Conservation (phyloP, 2,888 invertebrate genomes). For the Chrysopilus asiliformis region DNA sequence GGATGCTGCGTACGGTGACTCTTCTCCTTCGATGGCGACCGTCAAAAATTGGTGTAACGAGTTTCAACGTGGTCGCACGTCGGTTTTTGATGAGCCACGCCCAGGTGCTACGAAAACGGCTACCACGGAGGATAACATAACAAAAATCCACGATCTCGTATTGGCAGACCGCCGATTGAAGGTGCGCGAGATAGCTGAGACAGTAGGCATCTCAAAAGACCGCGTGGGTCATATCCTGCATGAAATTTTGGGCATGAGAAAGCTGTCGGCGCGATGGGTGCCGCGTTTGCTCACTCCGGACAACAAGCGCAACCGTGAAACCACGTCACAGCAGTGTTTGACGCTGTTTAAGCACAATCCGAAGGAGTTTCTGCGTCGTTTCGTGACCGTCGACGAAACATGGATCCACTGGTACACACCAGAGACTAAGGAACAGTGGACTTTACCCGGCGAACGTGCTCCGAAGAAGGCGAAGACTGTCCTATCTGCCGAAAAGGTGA, state of each 20-base stretch:
- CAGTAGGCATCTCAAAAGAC: slow-evolving; percentile 6
- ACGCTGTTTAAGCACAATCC: slow-evolving; percentile 6
- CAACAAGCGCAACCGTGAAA: slow-evolving; percentile 7
- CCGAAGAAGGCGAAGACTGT: neutral
- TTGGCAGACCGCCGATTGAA: slow-evolving; percentile 7
- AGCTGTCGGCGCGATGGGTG: slow-evolving; percentile 6
- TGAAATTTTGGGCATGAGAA: slow-evolving; percentile 8
- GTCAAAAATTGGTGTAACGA: slow-evolving; percentile 6
- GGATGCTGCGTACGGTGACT: slow-evolving; percentile 5
- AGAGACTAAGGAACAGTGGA: neutral
- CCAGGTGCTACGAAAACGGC: slow-evolving; percentile 5
- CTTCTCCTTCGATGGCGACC: slow-evolving; percentile 5
- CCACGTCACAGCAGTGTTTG: slow-evolving; percentile 5
- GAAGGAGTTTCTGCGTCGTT: slow-evolving; percentile 6
- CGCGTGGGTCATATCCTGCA: slow-evolving; percentile 6
- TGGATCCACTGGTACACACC: slow-evolving; percentile 2
- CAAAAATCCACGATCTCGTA: slow-evolving; percentile 8
- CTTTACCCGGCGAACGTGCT: neutral
- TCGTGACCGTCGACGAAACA: slow-evolving; percentile 4
- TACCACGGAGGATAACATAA: neutral
- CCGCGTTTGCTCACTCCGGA: slow-evolving; percentile 5
- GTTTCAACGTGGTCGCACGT: slow-evolving; percentile 6
- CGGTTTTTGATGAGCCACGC: slow-evolving; percentile 6
- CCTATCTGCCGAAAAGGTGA: neutral
- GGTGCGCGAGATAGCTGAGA: slow-evolving; percentile 4